Evolutionary conservation across 2,113 vertebrate species (phyloP).

Genomic region (Vanacampus margaritifer): DNA sequence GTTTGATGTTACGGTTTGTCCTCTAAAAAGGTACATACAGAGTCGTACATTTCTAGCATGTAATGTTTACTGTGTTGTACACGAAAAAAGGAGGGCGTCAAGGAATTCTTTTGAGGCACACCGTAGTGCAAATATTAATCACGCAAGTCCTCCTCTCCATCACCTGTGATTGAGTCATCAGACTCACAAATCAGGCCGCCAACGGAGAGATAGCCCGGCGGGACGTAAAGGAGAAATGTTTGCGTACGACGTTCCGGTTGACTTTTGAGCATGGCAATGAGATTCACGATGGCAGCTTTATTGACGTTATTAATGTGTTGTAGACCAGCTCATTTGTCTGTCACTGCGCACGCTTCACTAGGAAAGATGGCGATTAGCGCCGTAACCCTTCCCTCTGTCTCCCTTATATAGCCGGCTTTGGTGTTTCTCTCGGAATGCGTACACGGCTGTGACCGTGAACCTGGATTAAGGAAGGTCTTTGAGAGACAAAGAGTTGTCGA

Average conservation of each 20-base stretch:
- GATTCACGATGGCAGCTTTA: conserved; percentile 33
- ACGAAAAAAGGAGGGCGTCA: conserved; percentile 40
- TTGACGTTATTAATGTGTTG: conserved; percentile 53
- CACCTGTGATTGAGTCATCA: conserved; percentile 55
- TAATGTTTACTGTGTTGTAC: conserved; percentile 12
- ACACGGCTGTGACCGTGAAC: conserved; percentile 38
- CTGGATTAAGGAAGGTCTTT: conserved; percentile 23
- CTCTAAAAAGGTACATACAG: conserved; percentile 44
- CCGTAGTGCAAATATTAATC: conserved; percentile 48
- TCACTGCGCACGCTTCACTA: conserved; percentile 44
- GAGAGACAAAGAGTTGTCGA: conserved; percentile 32
- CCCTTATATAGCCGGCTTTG: conserved; percentile 18
- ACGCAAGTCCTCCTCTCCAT: conserved; percentile 50
- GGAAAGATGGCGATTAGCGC: conserved; percentile 55
- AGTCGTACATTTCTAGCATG: conserved; percentile 29
- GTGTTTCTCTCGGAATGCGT: conserved; percentile 21
- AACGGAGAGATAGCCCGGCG: conserved; percentile 45
- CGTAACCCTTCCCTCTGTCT: conserved; percentile 33
- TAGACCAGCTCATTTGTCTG: conserved; percentile 51
- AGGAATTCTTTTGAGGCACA: conserved; percentile 39
- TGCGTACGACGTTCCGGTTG: conserved; percentile 18
- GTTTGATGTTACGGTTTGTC: conserved; percentile 39
- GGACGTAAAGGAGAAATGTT: conserved; percentile 32
- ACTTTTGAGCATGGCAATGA: conserved; percentile 18
- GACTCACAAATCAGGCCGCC: conserved; percentile 43